Conservation (phyloP, 2,113 vertebrate species). For the Leucoraja erinaceus region DNA sequence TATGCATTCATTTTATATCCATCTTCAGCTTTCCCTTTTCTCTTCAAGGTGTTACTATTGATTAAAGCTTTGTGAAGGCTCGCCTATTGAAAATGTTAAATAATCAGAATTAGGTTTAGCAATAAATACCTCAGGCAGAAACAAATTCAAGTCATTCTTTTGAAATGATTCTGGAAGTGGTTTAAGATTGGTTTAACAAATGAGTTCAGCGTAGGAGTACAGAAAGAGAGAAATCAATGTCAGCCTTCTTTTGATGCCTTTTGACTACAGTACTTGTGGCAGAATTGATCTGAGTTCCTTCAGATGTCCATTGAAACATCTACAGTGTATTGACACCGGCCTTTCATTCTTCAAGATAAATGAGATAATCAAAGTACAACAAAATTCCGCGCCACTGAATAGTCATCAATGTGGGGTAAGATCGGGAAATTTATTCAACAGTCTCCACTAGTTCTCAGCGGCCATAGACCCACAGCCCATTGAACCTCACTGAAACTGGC, state of each 20-base stretch:
- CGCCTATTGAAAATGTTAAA: slow-evolving; percentile 36
- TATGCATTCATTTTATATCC: slow-evolving; percentile 1
- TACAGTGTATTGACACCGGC: slow-evolving; percentile 10
- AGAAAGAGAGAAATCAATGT: slow-evolving; percentile 19
- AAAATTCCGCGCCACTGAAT: neutral
- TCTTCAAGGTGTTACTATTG: slow-evolving; percentile 35
- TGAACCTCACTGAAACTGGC: neutral
- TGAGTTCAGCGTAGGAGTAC: slow-evolving; percentile 21
- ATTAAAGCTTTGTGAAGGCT: slow-evolving; percentile 33
- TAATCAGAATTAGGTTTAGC: slow-evolving; percentile 34
- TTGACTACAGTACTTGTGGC: slow-evolving; percentile 36
- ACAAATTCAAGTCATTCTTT: slow-evolving; percentile 35
- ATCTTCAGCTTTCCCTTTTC: neutral
- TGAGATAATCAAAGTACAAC: neutral
- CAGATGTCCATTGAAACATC: slow-evolving; percentile 28
- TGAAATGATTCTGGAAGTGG: slow-evolving; percentile 37
- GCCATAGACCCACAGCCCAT: neutral
- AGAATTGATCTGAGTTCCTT: slow-evolving; percentile 37
- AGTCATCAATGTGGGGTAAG: neutral
- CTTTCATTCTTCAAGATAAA: slow-evolving; percentile 25
- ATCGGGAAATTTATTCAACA: neutral
- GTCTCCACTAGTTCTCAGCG: neutral
- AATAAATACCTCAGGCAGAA: slow-evolving; percentile 37
- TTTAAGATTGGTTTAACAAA: slow-evolving; percentile 33
- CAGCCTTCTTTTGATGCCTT: slow-evolving; percentile 34